phyloP scores from a whole-genome alignment of 1,140 invertebrate genomes.

The Zaprionus kolodkinae region DNA sequence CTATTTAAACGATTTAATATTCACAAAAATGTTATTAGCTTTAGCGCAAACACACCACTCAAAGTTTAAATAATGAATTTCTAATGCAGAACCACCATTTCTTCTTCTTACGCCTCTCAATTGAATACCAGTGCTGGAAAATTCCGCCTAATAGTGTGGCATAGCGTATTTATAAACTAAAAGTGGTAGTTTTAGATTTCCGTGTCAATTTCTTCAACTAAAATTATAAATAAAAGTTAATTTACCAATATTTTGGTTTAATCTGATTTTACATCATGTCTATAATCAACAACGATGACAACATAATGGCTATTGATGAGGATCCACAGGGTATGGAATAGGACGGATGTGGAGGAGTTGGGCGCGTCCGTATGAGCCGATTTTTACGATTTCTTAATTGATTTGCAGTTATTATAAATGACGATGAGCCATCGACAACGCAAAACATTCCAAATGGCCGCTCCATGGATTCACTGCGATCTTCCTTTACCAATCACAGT shows the following conservation, averaged over 20 bases:
- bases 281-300: constrained; percentile 88
- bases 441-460: constrained; percentile 88
- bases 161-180: constrained; percentile 11
- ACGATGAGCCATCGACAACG: constrained; percentile 87
- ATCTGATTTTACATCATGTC: constrained; percentile 54
- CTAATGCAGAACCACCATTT: background rate
- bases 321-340: constrained; percentile 91
- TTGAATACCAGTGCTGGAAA: constrained; percentile 42
- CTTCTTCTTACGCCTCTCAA: constrained; percentile 26
- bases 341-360: constrained; percentile 28
- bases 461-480: constrained; percentile 95
- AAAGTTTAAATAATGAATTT: constrained; percentile 5
- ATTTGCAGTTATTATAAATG: constrained; percentile 90
- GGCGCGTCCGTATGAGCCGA: constrained; percentile 45
- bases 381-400: constrained; percentile 27
- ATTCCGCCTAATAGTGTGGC: constrained; percentile 29
- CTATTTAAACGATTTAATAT: background rate
- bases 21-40: background rate
- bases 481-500: constrained; percentile 94
- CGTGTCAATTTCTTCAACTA: constrained; percentile 40
- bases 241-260: background rate
- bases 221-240: constrained; percentile 31
- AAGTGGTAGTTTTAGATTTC: constrained; percentile 69
- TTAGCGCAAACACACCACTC: background rate
- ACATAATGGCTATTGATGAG: constrained; percentile 94